These are phyloP conservation scores for Axinella damicornis DNA, from an alignment of 37 sponge, comb jelly and placozoan species.

Conservation along the genomic window DNA sequence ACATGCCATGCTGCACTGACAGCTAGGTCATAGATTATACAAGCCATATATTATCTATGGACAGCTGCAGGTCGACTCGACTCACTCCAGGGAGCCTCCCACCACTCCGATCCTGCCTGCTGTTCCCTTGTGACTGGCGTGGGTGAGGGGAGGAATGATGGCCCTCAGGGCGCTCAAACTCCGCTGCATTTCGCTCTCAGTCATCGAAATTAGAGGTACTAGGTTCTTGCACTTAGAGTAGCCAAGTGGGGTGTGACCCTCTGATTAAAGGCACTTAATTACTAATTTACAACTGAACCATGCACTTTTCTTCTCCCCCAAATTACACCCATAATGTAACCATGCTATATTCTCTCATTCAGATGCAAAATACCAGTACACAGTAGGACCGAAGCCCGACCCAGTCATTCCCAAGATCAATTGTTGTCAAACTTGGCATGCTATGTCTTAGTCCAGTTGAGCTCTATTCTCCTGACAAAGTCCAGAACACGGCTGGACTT, in stretches of 20 bases:
- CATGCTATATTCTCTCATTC: too few species aligned
- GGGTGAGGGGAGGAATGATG: slow-evolving; percentile 30
- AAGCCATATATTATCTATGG: too few species aligned
- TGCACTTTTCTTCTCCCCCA: too few species aligned
- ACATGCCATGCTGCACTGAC: too few species aligned
- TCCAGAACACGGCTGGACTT: slow-evolving; percentile 5
- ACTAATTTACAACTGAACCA: too few species aligned
- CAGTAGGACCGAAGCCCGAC: neutral
- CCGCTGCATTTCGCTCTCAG: neutral
- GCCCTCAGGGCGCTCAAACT: neutral
- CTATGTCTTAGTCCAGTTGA: neutral
- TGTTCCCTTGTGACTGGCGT: slow-evolving; percentile 70
- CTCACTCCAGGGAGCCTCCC: slow-evolving; percentile 87
- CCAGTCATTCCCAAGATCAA: neutral
- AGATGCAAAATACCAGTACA: too few species aligned
- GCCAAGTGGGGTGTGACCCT: neutral
- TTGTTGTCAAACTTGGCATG: neutral
- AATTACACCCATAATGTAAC: too few species aligned
- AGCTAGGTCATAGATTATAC: too few species aligned
- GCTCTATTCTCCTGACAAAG: neutral
- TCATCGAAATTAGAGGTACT: too few species aligned
- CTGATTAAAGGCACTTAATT: too few species aligned
- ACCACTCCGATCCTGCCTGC: slow-evolving; percentile 82
- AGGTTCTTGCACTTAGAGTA: too few species aligned
- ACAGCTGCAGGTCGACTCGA: neutral